Evolutionary conservation across 2,888 invertebrate genomes (phyloP), one percentile per base, ranked within the genome.

Genomic region (Petrolisthes manimaculis): DNA sequence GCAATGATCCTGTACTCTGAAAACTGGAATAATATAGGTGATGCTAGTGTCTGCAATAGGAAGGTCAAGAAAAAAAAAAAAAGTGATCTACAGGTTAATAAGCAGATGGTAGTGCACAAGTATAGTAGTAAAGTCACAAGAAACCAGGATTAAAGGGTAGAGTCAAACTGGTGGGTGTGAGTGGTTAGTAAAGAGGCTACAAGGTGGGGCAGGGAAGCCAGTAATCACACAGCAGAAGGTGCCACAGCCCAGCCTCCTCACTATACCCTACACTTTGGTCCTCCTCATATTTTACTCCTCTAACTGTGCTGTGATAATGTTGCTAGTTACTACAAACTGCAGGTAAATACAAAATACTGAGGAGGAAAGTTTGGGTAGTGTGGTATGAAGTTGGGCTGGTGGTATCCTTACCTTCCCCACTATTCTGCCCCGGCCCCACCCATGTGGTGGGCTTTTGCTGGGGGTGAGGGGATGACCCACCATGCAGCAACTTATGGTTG

Each of bases 351-450:
- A 37, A 37, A 37, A 37, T 21, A 21, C 18, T 21, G 61, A 61
- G 61, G 61, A 18, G 61, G 61, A 12, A 18, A 12, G 61, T 61
- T 12, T 18, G 18, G 71, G 71, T 71, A n/a, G 14, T 12, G 71
- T 21, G 21, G 79, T 55, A 81, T 80, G 88, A 88, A 80, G 75
- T 75, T 80, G 84, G 88, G 88, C 88, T 81, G 80, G 84, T 81
- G 84, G 71, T 84, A 80, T 84, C 88, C 88, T 88, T 88, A 88
- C 88, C 88, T 88, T 88, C 88, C 86, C 84, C 77, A 84, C 75
- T 81, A 84, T 79, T 81, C 51, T 75, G 71, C 51, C 75, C 80
- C 67, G 80, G 80, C 87, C 78, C 78, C 69, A 55, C 71, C 87
- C 83, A 67, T 24, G 71, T 51, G 78, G 78, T 51, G 67, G 80